Base-by-base conservation (phyloP, 1,140 invertebrate genomes). In the Meteorus sp. region DNA sequence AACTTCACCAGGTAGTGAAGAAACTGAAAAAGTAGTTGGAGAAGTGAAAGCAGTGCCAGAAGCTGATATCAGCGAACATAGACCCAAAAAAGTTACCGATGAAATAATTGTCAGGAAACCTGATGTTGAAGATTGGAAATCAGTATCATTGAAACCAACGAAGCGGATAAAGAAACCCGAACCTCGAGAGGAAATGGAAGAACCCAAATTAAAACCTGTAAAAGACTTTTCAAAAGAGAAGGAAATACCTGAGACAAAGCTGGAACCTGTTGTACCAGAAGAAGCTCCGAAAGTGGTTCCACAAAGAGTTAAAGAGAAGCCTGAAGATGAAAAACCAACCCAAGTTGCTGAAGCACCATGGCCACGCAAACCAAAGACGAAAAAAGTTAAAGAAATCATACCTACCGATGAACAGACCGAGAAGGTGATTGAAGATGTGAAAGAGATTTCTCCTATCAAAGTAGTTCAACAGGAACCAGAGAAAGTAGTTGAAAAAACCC, bases 21-120 rank as follows among this genome's bases (percentile, higher is more conserved):
- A 77, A 43, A 76, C 74, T 6, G 76, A 83, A 62, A 71, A 80
- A 60, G 65, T 81, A 60, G 70, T 70, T 60, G 76, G 75, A 58
- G 61, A 74, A 47, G 76, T 56, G 6, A 71, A 76, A 64, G 75
- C 78, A 64, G 59, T 71, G 60, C 59, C 69, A 22, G 74, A 78
- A 43, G 69, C 76, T 51, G 55, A 66, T 43, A 55, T 63, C 70
- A 5, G 63, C 59, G 48, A 66, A 73, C 11, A 79, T 78, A 61
- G 71, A 72, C 39, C 51, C 0, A 66, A 69, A 37, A 64, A 78
- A 67, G 61, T 71, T 57, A 65, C 64, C 55, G 22, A 63, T 20
- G 45, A 59, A 45, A 59, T 56, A 43, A 31, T 50, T 29, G 37
- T 56, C 9, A 55, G 61, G 31, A 56, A 62, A 19, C 15, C 58